Conservation (phyloP, 2,888 invertebrate genomes). For the Sialis lutaria region DNA sequence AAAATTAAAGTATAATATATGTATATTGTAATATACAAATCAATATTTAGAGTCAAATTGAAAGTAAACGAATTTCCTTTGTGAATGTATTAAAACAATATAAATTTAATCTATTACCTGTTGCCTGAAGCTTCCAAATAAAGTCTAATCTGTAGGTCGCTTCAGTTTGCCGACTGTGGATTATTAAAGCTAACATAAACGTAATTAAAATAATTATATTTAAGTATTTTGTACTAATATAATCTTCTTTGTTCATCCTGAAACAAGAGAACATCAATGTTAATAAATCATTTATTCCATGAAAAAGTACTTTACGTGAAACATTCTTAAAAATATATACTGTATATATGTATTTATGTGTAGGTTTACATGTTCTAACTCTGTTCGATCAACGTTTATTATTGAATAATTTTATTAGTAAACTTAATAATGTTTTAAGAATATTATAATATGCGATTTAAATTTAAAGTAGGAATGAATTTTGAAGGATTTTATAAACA, state of each 20-base stretch:
- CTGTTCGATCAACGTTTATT: no score
- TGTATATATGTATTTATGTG: no score
- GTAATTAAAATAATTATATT: slow-evolving; percentile 53
- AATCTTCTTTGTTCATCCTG: slow-evolving; percentile 13
- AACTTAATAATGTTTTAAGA: no score
- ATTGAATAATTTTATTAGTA: no score
- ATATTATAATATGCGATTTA: no score
- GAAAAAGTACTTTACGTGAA: no score
- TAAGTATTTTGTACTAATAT: slow-evolving; percentile 25
- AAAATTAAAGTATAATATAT: no score
- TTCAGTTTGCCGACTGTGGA: slow-evolving; percentile 89
- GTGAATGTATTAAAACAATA: background rate
- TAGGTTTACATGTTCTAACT: no score
- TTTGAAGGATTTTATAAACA: no score
- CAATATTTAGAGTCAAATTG: background rate
- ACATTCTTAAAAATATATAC: no score
- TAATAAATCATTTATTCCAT: no score
- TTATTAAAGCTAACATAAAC: slow-evolving; percentile 64
- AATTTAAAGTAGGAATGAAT: no score
- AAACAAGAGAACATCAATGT: slow-evolving; percentile 1
- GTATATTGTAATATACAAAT: background rate
- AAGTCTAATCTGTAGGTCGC: slow-evolving; percentile 88
- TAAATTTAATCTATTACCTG: slow-evolving; percentile 31
- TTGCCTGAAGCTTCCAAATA: slow-evolving; percentile 93
- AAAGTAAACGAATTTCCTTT: background rate